These are phyloP conservation scores for Oscheius myriophilus DNA, from an alignment of 2,888 invertebrate genomes.

Conservation along the genomic window DNA sequence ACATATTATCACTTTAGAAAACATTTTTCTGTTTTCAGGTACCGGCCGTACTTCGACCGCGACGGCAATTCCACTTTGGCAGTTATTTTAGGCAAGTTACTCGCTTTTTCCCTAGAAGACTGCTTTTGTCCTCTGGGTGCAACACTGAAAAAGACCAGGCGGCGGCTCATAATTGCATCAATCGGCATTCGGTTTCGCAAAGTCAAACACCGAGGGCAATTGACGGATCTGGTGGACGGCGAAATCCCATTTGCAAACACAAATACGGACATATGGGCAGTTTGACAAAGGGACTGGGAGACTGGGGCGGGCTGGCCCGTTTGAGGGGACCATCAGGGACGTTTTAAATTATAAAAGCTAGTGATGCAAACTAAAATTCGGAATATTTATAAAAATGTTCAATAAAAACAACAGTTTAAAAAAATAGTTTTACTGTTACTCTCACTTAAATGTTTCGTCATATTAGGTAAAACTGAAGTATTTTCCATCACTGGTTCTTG, in stretches of 20 bases:
- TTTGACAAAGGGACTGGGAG: background rate
- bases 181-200: conserved; percentile 22
- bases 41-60: conserved; percentile 42
- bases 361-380: no score
- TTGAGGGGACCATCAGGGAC: no score
- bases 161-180: conserved; percentile 18
- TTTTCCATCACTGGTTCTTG: no score
- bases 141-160: background rate
- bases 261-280: background rate
- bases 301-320: no score
- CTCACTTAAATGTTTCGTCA: no score
- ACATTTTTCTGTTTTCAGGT: conserved; percentile 26
- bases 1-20: no score
- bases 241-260: background rate
- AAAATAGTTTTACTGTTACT: no score
- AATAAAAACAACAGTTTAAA: no score
- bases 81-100: conserved; percentile 45
- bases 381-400: no score
- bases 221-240: background rate
- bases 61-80: conserved; percentile 45
- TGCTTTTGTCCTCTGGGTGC: background rate
- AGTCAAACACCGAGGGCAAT: conserved; percentile 16
- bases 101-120: conserved; percentile 10
- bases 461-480: no score
- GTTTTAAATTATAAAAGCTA: no score